Evolutionary conservation across 2,113 vertebrate species (phyloP).

Genomic region (Rhegmatorhina hoffmannsi): DNA sequence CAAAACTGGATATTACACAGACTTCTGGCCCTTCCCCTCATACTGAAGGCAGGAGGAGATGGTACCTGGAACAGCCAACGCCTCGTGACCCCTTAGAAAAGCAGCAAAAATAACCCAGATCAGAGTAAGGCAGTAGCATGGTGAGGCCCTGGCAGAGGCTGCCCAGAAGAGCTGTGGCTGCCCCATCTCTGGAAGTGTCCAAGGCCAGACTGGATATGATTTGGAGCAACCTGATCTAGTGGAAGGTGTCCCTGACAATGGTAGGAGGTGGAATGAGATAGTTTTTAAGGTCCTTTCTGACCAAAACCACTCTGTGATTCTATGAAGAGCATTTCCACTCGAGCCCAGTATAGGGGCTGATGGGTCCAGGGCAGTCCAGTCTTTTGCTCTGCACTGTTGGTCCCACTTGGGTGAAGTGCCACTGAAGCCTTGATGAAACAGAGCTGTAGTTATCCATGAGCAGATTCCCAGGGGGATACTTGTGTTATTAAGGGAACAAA

Average conservation of each 20-base stretch:
- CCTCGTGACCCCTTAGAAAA: not conserved
- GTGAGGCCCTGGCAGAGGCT: not conserved
- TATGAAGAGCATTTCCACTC: not conserved
- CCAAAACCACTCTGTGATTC: not conserved
- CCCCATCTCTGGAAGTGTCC: not conserved
- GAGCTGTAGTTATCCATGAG: not conserved
- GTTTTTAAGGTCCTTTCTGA: not conserved
- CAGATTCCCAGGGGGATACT: not conserved
- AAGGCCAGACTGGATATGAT: not conserved
- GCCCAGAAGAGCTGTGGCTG: not conserved
- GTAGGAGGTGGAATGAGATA: not conserved
- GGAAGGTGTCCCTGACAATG: not conserved
- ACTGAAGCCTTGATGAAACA: not conserved
- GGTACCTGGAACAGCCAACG: rapidly evolving
- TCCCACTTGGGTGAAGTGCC: not conserved
- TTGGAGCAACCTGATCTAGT: rapidly evolving
- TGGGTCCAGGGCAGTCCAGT: not conserved
- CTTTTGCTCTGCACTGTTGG: not conserved
- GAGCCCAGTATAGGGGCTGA: not conserved
- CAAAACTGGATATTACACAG: not conserved
- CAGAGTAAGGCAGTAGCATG: not conserved
- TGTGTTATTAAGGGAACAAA: not conserved
- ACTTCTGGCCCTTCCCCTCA: not conserved
- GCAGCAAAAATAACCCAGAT: not conserved
- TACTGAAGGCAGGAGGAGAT: not conserved